phyloP scores from a whole-genome alignment of 2,797 vertebrate species.

The Huso huso region DNA sequence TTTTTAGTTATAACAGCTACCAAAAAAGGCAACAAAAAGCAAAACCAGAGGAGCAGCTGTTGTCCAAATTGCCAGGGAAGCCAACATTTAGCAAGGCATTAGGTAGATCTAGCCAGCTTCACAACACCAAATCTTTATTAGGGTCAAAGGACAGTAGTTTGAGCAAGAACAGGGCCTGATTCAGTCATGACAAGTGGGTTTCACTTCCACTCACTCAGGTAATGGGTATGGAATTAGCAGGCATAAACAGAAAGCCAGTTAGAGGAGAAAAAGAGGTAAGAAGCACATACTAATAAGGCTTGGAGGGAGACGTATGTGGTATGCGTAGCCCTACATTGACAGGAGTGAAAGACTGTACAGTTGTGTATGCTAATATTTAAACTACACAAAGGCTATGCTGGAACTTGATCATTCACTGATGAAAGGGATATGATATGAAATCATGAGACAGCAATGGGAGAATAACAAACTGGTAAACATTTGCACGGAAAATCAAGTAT shows the following conservation, averaged over 20 bases:
- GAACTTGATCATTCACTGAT: slow-evolving; percentile 15
- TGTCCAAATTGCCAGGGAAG: neutral
- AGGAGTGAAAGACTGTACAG: slow-evolving; percentile 9
- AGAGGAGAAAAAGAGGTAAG: slow-evolving; percentile 5
- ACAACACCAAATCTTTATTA: slow-evolving; percentile 5
- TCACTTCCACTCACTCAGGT: slow-evolving; percentile 4
- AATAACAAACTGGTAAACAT: neutral
- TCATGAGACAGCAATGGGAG: neutral
- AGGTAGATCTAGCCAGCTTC: neutral
- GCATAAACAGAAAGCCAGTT: slow-evolving; percentile 11
- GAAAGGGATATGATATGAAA: neutral
- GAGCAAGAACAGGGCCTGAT: slow-evolving; percentile 12
- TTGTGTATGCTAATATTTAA: neutral
- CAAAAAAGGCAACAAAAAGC: slow-evolving; percentile 11
- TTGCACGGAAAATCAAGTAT: neutral
- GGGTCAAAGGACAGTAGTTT: slow-evolving; percentile 9
- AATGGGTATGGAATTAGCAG: slow-evolving; percentile 10
- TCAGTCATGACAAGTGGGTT: slow-evolving; percentile 12
- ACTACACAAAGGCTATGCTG: slow-evolving; percentile 20
- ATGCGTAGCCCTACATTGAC: neutral
- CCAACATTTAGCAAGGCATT: neutral
- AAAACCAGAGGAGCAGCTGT: neutral
- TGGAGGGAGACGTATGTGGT: neutral
- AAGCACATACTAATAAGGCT: slow-evolving; percentile 5
- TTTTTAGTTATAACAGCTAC: no score